Evolutionary conservation across 2,888 invertebrate genomes (phyloP).

Genomic region (Operophtera brumata): DNA sequence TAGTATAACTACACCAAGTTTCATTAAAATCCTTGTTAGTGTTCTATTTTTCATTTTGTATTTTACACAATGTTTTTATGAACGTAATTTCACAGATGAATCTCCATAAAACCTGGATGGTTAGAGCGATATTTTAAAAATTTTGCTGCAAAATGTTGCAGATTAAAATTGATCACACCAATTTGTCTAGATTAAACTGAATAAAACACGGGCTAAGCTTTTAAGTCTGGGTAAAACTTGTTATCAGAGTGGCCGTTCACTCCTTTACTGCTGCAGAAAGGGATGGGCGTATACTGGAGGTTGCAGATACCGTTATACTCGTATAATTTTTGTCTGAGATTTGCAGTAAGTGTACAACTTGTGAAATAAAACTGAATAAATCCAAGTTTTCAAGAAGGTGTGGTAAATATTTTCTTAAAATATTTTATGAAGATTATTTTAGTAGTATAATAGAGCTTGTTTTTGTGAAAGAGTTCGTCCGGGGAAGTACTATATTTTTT

Average conservation of each 20-base stretch:
- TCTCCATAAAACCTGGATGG: neutral
- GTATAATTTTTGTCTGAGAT: constrained; percentile 7
- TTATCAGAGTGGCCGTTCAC: constrained; percentile 30
- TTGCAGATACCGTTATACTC: constrained; percentile 2
- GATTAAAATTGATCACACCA: constrained; percentile 3
- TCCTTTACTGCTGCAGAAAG: constrained; percentile 1
- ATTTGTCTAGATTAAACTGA: constrained; percentile 20
- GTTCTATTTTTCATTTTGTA: neutral
- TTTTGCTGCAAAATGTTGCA: constrained; percentile 6
- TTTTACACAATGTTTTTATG: neutral
- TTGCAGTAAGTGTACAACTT: neutral
- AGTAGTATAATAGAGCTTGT: no score
- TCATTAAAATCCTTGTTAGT: no score
- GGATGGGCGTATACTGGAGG: neutral
- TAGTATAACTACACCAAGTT: no score
- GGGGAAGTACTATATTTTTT: no score
- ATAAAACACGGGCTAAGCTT: constrained; percentile 27
- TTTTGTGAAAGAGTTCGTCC: no score
- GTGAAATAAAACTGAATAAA: constrained; percentile 3
- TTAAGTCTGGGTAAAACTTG: constrained; percentile 30
- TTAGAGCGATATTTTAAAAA: neutral
- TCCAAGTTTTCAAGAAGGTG: neutral
- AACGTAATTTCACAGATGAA: neutral
- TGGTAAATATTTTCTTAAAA: no score
- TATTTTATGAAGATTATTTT: no score